These are phyloP conservation scores for Lithobates pipiens DNA, from an alignment of 2,797 vertebrate species.

Conservation along the genomic window DNA sequence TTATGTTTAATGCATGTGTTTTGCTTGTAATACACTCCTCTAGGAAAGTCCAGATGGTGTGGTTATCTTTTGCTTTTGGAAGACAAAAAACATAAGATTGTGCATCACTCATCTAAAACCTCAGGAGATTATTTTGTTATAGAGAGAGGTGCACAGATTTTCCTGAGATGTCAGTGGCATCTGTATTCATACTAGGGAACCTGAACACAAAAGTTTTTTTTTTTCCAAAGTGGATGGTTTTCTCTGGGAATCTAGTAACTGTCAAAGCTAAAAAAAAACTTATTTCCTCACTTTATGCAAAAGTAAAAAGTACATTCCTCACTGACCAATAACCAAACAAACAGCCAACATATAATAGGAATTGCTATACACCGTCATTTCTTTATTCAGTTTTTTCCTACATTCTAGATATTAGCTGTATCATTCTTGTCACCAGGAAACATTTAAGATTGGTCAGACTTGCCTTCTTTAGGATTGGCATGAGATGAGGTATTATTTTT, in stretches of 20 bases:
- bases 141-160: conserved; percentile 54
- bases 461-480: no score
- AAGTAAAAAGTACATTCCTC: no score
- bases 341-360: no score
- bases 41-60: conserved; percentile 8
- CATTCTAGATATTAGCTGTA: no score
- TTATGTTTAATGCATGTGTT: conserved; percentile 63
- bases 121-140: conserved; percentile 60
- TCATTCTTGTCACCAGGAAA: no score
- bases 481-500: no score
- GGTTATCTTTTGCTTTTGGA: neutral
- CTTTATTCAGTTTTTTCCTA: no score
- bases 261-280: no score
- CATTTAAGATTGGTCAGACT: no score
- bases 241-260: neutral
- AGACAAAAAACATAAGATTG: conserved; percentile 24
- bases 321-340: no score
- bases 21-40: conserved; percentile 62
- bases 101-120: conserved; percentile 39
- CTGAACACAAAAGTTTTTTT: neutral
- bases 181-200: conserved; percentile 22
- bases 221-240: neutral
- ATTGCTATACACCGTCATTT: no score
- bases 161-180: conserved; percentile 54
- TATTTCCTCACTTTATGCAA: no score